Evolutionary conservation across 2,888 invertebrate genomes (phyloP).

Genomic region (Hipparchia semele): DNA sequence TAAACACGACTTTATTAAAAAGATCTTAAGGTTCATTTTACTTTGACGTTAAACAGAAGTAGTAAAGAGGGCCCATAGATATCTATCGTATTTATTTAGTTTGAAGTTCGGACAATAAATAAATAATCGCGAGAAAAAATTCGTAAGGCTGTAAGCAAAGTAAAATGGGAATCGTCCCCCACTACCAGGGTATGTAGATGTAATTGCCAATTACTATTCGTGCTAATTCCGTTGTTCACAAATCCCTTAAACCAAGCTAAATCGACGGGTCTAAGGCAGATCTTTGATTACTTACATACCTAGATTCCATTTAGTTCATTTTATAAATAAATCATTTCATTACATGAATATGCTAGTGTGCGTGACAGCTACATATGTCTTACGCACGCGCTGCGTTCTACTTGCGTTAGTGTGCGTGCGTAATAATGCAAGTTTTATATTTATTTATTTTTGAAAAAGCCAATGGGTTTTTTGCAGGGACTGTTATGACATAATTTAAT

Average conservation of each 20-base stretch:
- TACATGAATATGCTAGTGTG: too few relatives aligned
- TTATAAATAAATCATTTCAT: too few relatives aligned
- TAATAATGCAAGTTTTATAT: background rate
- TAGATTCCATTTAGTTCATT: too few relatives aligned
- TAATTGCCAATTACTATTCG: conserved; percentile 50
- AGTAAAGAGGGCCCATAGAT: background rate
- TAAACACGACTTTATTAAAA: too few relatives aligned
- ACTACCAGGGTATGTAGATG: conserved; percentile 77
- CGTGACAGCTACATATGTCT: too few relatives aligned
- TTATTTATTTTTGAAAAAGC: too few relatives aligned
- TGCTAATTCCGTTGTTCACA: background rate
- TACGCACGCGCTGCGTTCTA: background rate
- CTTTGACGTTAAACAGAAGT: too few relatives aligned
- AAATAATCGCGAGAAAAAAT: conserved; percentile 47
- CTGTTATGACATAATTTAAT: too few relatives aligned
- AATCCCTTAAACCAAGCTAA: background rate
- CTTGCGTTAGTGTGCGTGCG: background rate
- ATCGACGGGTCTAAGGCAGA: too few relatives aligned
- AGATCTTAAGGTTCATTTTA: too few relatives aligned
- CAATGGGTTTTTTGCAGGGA: too few relatives aligned
- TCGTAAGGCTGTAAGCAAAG: conserved; percentile 72
- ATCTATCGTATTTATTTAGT: background rate
- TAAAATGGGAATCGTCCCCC: conserved; percentile 71
- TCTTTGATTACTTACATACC: too few relatives aligned
- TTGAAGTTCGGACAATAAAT: conserved; percentile 74